Conservation (phyloP, 2,888 invertebrate species). For the Nezara viridula region DNA sequence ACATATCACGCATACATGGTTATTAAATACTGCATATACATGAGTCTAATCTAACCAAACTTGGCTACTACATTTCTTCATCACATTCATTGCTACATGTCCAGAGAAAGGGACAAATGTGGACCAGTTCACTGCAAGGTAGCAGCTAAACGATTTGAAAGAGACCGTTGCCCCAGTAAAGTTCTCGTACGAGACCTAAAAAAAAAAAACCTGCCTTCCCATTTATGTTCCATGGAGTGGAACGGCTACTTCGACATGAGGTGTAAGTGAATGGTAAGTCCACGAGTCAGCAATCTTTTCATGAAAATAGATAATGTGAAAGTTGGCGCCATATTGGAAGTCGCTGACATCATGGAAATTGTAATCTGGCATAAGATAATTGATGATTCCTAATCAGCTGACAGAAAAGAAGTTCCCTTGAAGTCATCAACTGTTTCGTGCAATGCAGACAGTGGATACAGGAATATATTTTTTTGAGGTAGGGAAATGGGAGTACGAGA, state of each 20-base stretch:
- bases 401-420: background rate
- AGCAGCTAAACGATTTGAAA: background rate
- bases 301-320: background rate
- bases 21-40: background rate
- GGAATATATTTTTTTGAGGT: no score
- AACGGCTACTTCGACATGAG: background rate
- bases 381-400: background rate
- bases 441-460: no score
- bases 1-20: no score
- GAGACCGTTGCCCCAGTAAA: background rate
- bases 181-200: background rate
- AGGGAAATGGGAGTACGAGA: no score
- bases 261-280: background rate
- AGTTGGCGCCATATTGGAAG: background rate
- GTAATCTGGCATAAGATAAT: background rate
- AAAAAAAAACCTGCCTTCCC: background rate
- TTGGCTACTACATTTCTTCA: background rate
- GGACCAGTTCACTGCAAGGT: background rate
- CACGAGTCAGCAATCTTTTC: background rate
- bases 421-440: background rate
- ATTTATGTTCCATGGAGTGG: background rate
- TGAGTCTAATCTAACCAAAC: background rate
- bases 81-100: background rate
- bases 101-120: constrained; percentile 17
- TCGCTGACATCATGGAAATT: background rate